A percentile compares a stretch with the other conserved stretches of the same genome.
phyloP scores from a whole-genome alignment of 1,140 invertebrate species.

The Halesus radiatus region DNA sequence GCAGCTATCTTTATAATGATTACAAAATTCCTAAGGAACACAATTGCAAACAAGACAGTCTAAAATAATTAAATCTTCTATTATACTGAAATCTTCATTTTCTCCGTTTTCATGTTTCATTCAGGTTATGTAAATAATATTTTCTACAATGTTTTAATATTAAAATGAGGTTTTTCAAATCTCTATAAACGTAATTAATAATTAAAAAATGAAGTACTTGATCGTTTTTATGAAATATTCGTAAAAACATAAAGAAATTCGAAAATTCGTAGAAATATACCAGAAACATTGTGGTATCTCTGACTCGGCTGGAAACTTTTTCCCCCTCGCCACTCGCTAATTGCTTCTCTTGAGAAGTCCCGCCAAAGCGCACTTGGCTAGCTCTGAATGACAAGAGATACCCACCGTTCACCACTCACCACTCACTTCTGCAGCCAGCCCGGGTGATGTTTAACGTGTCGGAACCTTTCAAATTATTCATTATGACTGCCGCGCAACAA shows the following conservation, averaged over 20 bases:
- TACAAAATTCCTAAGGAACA: no score
- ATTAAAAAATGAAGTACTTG: not conserved
- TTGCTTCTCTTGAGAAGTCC: constrained; percentile 53
- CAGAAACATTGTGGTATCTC: not conserved
- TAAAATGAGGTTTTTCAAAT: no score
- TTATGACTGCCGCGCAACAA: constrained; percentile 13
- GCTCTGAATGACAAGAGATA: constrained; percentile 25
- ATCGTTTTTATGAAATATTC: not conserved
- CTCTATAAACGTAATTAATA: no score
- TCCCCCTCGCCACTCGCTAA: constrained; percentile 50
- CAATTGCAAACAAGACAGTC: no score
- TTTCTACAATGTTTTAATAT: no score
- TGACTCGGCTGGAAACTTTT: constrained; percentile 22
- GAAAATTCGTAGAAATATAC: no score
- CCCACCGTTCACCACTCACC: not conserved
- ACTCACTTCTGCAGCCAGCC: not conserved
- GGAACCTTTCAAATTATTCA: constrained; percentile 20
- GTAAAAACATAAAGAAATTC: not conserved
- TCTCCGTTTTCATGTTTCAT: no score
- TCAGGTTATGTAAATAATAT: no score
- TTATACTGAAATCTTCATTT: no score
- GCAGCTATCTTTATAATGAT: no score
- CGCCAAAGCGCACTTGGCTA: not conserved
- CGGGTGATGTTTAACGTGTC: constrained; percentile 21
- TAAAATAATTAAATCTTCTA: no score